Evolutionary conservation across 2,888 invertebrate species (phyloP), one percentile per base, ranked within the genome.

Genomic region (Sinelater perroti): DNA sequence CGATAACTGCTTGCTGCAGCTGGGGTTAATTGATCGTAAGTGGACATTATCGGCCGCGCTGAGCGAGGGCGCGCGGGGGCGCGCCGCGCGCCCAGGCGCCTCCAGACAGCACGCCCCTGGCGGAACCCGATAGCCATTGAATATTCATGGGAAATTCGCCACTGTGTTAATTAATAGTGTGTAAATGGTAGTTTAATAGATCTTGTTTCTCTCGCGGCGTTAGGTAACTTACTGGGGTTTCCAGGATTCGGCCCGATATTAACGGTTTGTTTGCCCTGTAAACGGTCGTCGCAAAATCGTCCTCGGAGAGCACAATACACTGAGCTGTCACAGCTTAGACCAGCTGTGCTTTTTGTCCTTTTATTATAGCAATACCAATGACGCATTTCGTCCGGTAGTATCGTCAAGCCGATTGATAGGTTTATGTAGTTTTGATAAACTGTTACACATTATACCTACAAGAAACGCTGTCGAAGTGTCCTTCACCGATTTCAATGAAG

Each of bases 151-250:
- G 64, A 64, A 69, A 69, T 69, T 64, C 64, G 63, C 55, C 59
- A 55, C 62, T 60, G 56, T 63, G 67, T 67, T 70, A 70, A 70
- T 70, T 70, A 67, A 70, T 67, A 69, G 69, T 66, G 67, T 69
- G 68, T 62, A 68, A 70, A 70, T 68, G 67, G 66, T 59, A 63
- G 61, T 68, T 69, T 70, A 70, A 71, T 69, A 67, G 67, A 64
- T 65, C 54, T 54, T 30, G 46, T 54, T 54, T 31, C 54, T 54
- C 46, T 26, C 30, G 54, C 17, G 30, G 35, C 40, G 46, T 46
- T 47, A 54, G 45, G 36, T 54, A 54, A 54, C 54, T 54, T 46
- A 54, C 47, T 38, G 46, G 47, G 54, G 33, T 54, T 54, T 53
- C 46, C 38, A 52, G 54, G 20, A 54, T 47, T 46, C 45, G 36